Evolutionary conservation across 2,113 vertebrate species (phyloP), one percentile per base, ranked within the genome.

Genomic region (Chaetura pelagica): DNA sequence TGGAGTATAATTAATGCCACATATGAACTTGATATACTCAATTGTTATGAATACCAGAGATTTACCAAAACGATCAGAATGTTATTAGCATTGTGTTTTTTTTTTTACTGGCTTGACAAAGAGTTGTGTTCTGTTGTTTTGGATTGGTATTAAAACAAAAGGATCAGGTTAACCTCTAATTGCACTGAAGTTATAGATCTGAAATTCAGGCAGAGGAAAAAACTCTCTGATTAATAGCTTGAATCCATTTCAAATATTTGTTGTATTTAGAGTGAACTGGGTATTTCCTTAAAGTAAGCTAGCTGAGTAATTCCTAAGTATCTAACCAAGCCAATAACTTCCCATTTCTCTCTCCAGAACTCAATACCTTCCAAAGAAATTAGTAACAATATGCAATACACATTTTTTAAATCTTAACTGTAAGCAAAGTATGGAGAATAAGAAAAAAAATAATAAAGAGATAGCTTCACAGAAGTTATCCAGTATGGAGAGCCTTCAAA

Each of bases 231-330:
- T 77, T 62, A 82, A 79, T 59, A 95, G 11, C 38, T 93, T 93
- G 79, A 97, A 96, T 35, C 26, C 54, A 84, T 48, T 93, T 97
- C 85, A 97, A 97, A 75, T 95, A 96, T 95, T 91, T 91, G 46
- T 83, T 95, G 63, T 35, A 76, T 87, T 75, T 88, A 91, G 22
- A 91, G 55, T 61, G 59, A 95, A 96, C 58, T 40, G 51, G 14
- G n/a, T 94, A 93, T 95, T 96, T 94, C 88, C 94, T 96, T 63
- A 76, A 97, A 96, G 72, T 71, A 87, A 97, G 84, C 27, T 95
- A 93, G 52, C 35, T 63, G 66, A 96, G 84, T 94, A 94, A 94
- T 93, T 95, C 54, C 4, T 69, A 81, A 95, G 44, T 58, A 38
- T 71, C 68, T 91, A 66, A 69, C 44, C 63, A 93, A 97, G 87